phyloP scores from a whole-genome alignment of 2,797 vertebrate genomes.

The Cuculus canorus region DNA sequence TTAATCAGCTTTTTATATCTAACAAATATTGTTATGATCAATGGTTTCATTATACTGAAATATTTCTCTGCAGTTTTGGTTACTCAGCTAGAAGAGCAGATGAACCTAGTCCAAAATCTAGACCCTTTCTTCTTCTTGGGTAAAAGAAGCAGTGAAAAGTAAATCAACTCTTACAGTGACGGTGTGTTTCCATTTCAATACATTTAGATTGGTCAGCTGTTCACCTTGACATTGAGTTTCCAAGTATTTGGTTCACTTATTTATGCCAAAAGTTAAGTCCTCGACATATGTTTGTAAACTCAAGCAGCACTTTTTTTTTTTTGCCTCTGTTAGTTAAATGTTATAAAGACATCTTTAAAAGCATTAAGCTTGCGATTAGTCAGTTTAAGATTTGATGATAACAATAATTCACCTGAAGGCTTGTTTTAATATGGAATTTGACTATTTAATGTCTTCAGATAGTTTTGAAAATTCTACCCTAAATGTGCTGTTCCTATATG shows the following conservation, averaged over 20 bases:
- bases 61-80: not conserved
- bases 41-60: not conserved
- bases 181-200: not conserved
- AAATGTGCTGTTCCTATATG: not conserved
- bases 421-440: not conserved
- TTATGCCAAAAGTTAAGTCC: not conserved
- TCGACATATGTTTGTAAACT: not conserved
- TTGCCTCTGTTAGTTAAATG: not conserved
- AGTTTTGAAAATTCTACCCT: not conserved
- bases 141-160: not conserved
- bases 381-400: not conserved
- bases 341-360: not conserved
- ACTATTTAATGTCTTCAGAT: not conserved
- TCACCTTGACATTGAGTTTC: not conserved
- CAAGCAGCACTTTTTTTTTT: not conserved
- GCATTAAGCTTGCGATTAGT: not conserved
- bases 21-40: not conserved
- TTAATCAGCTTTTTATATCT: constrained; percentile 3
- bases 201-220: not conserved
- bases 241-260: not conserved
- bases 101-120: not conserved
- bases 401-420: not conserved
- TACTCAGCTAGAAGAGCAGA: not conserved
- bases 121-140: not conserved
- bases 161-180: not conserved